phyloP scores from a whole-genome alignment of 2,888 invertebrate species.

The Carcina quercana region DNA sequence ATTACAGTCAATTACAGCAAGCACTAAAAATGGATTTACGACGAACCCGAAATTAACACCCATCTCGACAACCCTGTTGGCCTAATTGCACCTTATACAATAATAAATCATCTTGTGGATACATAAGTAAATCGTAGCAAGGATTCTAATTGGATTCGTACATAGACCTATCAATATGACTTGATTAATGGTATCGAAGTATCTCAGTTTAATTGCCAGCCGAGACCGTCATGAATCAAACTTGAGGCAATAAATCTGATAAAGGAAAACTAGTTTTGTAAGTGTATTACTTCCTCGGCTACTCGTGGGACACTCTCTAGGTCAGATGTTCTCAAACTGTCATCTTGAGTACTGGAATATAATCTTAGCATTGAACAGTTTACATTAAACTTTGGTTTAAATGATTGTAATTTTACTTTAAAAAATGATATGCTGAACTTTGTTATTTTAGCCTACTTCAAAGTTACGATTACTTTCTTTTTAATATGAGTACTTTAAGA shows the following conservation, averaged over 20 bases:
- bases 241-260: slow-evolving; percentile 64
- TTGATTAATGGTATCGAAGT: slow-evolving; percentile 67
- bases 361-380: too few species aligned
- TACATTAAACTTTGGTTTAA: too few species aligned
- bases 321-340: too few species aligned
- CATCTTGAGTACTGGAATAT: too few species aligned
- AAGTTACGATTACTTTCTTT: too few species aligned
- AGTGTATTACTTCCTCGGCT: slow-evolving; percentile 33
- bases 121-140: slow-evolving; percentile 53
- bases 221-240: slow-evolving; percentile 65
- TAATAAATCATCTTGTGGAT: slow-evolving; percentile 59
- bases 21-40: slow-evolving; percentile 55
- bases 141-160: slow-evolving; percentile 70
- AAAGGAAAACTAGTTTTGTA: slow-evolving; percentile 50
- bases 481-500: too few species aligned
- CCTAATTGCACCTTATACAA: slow-evolving; percentile 47
- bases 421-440: too few species aligned
- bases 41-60: slow-evolving; percentile 60
- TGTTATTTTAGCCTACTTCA: too few species aligned
- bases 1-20: slow-evolving; percentile 50
- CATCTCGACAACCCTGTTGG: slow-evolving; percentile 34
- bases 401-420: too few species aligned
- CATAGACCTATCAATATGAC: slow-evolving; percentile 65
- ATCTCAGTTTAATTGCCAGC: slow-evolving; percentile 63
- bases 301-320: slow-evolving; percentile 15